A percentile compares a stretch with the other conserved stretches of the same genome.
Conservation (phyloP, 2,888 invertebrate species). For the Limnephilus auricula region DNA sequence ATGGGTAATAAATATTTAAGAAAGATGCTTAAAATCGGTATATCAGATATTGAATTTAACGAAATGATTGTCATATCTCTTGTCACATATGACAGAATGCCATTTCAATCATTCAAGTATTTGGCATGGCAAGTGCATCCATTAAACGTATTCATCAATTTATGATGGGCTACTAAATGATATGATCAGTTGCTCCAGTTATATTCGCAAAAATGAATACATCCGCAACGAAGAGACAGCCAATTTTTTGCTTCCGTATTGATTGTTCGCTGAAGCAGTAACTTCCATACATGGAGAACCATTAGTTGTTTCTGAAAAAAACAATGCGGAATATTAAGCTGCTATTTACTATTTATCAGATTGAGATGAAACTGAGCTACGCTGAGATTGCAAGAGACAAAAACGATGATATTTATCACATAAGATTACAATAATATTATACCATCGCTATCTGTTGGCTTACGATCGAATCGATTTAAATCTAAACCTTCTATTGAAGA, state of each 20-base stretch:
- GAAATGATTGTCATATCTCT: neutral
- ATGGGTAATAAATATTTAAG: too few species aligned
- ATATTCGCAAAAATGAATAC: neutral
- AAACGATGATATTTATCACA: neutral
- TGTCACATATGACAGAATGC: neutral
- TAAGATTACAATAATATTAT: neutral
- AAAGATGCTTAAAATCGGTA: too few species aligned
- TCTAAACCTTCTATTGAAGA: neutral
- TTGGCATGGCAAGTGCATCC: neutral
- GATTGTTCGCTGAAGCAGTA: neutral
- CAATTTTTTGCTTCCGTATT: too few species aligned
- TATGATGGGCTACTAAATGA: neutral
- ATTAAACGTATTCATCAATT: neutral
- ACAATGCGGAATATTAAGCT: neutral
- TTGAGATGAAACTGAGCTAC: neutral
- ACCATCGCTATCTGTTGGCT: neutral
- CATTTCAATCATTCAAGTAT: neutral
- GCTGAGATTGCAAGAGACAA: neutral
- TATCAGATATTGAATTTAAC: neutral
- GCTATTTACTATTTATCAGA: neutral
- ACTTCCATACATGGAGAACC: neutral
- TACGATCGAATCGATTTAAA: neutral
- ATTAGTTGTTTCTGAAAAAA: neutral
- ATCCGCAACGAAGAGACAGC: neutral
- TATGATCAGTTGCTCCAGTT: neutral